Evolutionary conservation across 2,113 vertebrate species (phyloP).

Genomic region (Anarhynchus alexandrinus): DNA sequence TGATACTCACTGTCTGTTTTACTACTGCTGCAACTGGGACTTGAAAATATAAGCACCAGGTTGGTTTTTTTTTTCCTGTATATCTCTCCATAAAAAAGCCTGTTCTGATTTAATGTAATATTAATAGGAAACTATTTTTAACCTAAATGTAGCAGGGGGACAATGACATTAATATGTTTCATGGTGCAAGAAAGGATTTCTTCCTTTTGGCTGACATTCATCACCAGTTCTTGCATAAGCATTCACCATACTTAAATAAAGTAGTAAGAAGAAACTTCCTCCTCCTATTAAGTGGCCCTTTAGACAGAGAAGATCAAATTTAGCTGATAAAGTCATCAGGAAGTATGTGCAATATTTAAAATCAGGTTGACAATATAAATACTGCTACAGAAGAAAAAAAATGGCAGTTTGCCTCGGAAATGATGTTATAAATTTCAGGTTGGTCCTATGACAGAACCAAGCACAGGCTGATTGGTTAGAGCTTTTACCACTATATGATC

Average conservation of each 20-base stretch:
- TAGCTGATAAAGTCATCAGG: background rate
- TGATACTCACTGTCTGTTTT: slow-evolving; percentile 17
- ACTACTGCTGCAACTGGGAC: background rate
- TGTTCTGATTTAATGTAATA: background rate
- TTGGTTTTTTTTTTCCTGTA: background rate
- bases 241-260: background rate
- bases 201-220: background rate
- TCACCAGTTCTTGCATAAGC: background rate
- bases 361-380: background rate
- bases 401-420: background rate
- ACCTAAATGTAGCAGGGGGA: background rate
- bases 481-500: background rate
- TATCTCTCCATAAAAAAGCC: background rate
- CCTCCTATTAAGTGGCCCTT: background rate
- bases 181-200: background rate
- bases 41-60: background rate
- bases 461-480: background rate
- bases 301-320: background rate
- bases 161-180: background rate
- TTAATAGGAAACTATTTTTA: background rate
- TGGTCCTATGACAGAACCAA: background rate
- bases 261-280: background rate
- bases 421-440: background rate
- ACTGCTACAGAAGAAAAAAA: background rate
- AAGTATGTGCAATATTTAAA: background rate